Conservation (phyloP, 2,797 vertebrate species). For the Adrianichthys oophorus region DNA sequence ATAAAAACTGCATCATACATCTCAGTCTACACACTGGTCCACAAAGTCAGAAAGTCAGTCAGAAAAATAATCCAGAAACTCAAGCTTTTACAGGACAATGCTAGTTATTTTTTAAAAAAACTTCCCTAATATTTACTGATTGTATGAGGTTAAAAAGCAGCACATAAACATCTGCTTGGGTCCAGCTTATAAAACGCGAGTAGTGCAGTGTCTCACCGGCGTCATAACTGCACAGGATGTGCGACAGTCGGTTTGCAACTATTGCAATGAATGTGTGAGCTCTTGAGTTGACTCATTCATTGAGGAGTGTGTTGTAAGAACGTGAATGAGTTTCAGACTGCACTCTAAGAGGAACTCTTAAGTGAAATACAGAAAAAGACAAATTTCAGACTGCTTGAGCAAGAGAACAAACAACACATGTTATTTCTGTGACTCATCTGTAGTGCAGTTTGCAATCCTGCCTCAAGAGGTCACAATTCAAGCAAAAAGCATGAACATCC, state of each 20-base stretch:
- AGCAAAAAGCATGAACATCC: too few species aligned
- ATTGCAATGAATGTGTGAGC: slow-evolving; percentile 5
- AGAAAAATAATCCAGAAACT: too few species aligned
- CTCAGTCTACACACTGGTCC: too few species aligned
- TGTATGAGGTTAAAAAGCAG: not conserved
- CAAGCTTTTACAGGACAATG: not conserved
- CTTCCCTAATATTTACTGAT: not conserved
- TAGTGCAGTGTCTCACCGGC: slow-evolving; percentile 1
- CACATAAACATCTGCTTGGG: not conserved
- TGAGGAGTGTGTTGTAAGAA: slow-evolving; percentile 54
- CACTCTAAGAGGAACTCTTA: slow-evolving; percentile 58
- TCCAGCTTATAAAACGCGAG: not conserved
- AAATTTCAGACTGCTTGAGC: too few species aligned
- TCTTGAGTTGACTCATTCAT: slow-evolving; percentile 51
- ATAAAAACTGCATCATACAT: too few species aligned
- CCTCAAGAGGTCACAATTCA: too few species aligned
- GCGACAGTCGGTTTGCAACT: slow-evolving; percentile 16
- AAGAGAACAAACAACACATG: too few species aligned
- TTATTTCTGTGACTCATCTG: too few species aligned
- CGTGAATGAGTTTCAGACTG: slow-evolving; percentile 64
- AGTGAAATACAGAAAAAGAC: too few species aligned
- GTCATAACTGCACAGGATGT: slow-evolving; percentile 25
- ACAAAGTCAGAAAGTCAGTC: too few species aligned
- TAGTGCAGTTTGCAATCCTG: too few species aligned
- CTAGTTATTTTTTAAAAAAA: not conserved